Evolutionary conservation across 2,113 vertebrate genomes (phyloP), one percentile per base, ranked within the genome.

Genomic region (Rhagologus leucostigma): DNA sequence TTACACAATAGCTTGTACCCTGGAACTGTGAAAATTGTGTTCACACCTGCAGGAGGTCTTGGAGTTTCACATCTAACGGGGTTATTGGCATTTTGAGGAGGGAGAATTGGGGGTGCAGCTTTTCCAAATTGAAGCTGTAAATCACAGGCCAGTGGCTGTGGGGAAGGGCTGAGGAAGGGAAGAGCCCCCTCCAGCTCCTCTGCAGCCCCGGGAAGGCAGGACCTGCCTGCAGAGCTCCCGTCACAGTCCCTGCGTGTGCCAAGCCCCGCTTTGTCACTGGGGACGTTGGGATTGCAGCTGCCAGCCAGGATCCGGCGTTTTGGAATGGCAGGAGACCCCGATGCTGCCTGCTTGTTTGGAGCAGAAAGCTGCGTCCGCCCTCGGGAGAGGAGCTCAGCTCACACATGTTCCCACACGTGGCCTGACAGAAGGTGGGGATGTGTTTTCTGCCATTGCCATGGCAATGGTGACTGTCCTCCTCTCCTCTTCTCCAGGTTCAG

Each of bases 1-100:
- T 87, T 42, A 67, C 95, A 96, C 96, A 94, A 95, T 79, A 76
- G 85, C 83, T 84, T 85, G 69, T 76, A 32, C 93, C 84, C 69
- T 71, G 70, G 93, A 95, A 69, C 64, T 53, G 88, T 92, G 50
- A 55, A 52, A 50, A 92, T 90, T 92, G 75, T 95, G 69, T 88
- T 87, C 86, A 92, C 96, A 90, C 93, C 87, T 95, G 60, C 85
- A 81, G 78, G 47, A 81, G 77, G 63, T 33, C 56, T 23, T 62
- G 91, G 95, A 91, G 81, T 96, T 95, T 89, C 85, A 81, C 88
- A 94, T 92, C 44, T 78, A 84, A 81, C 46, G 2, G 87, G 32
- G 22, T 50, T 68, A n/a, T 74, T 80, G 88, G 82, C 63, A 7
- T 93, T 96, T 77, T 5, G 41, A 35, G 82, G 44, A 73, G 85